Evolutionary conservation across 2,888 invertebrate genomes (phyloP), one percentile per base, ranked within the genome.

Genomic region (Amorpha juglandis): DNA sequence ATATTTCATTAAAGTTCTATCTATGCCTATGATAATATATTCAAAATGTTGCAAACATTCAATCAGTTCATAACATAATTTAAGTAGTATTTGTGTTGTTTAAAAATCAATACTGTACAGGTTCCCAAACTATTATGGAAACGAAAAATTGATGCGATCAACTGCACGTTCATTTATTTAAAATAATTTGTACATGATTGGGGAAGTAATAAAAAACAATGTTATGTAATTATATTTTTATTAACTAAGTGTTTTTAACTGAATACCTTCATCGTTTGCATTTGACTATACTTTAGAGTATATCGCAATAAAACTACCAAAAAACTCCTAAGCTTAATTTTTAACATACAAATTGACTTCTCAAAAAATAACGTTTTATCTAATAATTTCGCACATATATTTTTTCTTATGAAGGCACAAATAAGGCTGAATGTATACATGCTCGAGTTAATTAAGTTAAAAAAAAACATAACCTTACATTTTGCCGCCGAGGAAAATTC

Each of bases 141-240:
- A 27, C 4, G 4, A 27, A 27, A 27, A 27, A 27, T 27, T 27
- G 27, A 27, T 27, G 27, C 27, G 27, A 27, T 27, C 27, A 27
- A 27, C 27, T 27, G 27, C 27, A 27, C 27, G 4, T 27, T 27
- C 4, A 4, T 27, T 3, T 4, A 27, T 27, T 1, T 27, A 27
- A 27, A 11, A 55, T 6, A n/a, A 11, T 42, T 42, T 7, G 7
- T 11, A 14, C 12, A 14, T 45, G 45, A 4, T 45, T 14, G 11
- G 45, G 14, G 9, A 14, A 3, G 11, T 14, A 45, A 45, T 38
- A 27, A 33, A 11, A 63, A 63, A 58, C 58, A 12, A 42, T 11
- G 6, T 19, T 58, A 42, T 58, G 58, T 58, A 58, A 58, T 42
- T 58, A 58, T 53, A 53, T 42, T 42, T 58, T 58, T 58, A 58